Base-by-base conservation (phyloP, 2,113 vertebrate species). In the Pandion haliaetus region DNA sequence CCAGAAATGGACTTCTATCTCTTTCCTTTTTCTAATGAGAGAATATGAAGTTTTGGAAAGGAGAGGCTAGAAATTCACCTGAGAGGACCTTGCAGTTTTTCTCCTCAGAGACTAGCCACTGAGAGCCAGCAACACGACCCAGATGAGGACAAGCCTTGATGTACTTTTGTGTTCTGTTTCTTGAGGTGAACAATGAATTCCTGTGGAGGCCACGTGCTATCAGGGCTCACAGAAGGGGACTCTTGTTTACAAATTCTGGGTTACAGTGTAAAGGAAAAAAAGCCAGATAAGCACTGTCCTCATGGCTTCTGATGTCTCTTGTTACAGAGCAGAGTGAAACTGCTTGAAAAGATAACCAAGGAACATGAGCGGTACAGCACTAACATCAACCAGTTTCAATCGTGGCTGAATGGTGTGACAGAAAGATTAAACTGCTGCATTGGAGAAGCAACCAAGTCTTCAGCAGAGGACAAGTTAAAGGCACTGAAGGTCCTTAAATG, bases 291-390 rank as follows among this genome's bases (percentile, higher is more conserved):
- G 54, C 67, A 58, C 63, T 52, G 26, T 52, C 62, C 70, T 97
- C 61, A 93, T 6, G 0, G 31, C 47, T 88, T 94, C 73, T 94
- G 66, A 93, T 95, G 76, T 95, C 50, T 97, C 59, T 86, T 88
- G 70, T 96, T 93, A 50, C 96, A 99, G 99, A 98, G 98, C 61
- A 98, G 98, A 73, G 98, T 99, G 86, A 57, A 92, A 25, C 88
- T 98, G 94, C 99, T 99, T 83, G 97, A 99, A 88, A 98, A 95
- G 91, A 97, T 99, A 70, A 98, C 98, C 23, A 97, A 96, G 72
- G 99, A 99, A 59, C 99, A 99, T 3, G 98, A 99, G 96, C 94
- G 31, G 12, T 99, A 99, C 97, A 98, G 97, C 49, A 14, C 88
- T 21, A 88, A 77, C 0, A 71, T 98, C 88, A 97, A 98, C 10